These are phyloP conservation scores for Rallus crepitans DNA, from an alignment of 2,797 vertebrate genomes.

Conservation along the genomic window DNA sequence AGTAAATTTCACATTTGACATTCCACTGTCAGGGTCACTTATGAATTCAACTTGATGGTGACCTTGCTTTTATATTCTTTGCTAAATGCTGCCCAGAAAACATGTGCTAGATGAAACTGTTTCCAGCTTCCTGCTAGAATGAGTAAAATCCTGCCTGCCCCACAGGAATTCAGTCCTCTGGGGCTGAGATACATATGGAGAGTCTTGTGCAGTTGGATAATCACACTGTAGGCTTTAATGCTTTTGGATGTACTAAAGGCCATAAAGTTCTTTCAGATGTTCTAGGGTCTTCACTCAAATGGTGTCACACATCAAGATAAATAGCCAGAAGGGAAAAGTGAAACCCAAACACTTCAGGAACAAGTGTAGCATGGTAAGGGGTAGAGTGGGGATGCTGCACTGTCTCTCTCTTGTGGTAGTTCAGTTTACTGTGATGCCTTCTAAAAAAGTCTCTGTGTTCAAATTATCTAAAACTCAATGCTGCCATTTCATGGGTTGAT, in stretches of 20 bases:
- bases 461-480: background rate
- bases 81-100: background rate
- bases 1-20: background rate
- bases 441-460: background rate
- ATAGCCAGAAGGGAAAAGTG: background rate
- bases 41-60: background rate
- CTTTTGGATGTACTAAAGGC: background rate
- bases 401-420: background rate
- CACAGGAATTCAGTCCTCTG: background rate
- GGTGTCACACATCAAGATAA: background rate
- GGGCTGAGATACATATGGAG: background rate
- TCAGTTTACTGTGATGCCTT: background rate
- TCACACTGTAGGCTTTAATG: background rate
- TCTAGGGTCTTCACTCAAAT: background rate
- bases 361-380: background rate
- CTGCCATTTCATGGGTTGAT: background rate
- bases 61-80: background rate
- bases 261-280: background rate
- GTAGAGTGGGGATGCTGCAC: background rate
- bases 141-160: background rate
- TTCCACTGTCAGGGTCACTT: background rate
- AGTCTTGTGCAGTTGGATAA: background rate
- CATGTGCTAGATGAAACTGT: background rate
- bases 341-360: background rate
- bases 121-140: background rate